Percentiles rank a stretch among this genome's conserved stretches.
These are phyloP conservation scores for Apis mellifera DNA, from an alignment of 1,140 invertebrate genomes.

Conservation along the genomic window DNA sequence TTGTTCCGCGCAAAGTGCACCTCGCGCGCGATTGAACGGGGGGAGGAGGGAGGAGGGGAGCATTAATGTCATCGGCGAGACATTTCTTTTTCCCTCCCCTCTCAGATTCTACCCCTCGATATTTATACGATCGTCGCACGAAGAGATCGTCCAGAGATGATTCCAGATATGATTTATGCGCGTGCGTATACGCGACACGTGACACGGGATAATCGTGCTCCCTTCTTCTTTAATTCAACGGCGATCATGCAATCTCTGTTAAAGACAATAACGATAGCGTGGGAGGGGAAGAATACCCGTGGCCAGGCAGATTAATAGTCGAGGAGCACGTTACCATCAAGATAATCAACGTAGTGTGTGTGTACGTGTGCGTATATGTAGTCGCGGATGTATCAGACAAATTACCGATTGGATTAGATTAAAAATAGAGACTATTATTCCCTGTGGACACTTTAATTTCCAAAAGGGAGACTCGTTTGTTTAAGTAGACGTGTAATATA, in stretches of 20 bases:
- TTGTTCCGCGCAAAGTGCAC: not conserved
- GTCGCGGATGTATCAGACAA: not conserved
- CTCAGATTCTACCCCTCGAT: not conserved
- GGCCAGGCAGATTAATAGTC: not conserved
- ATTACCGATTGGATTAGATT: not conserved
- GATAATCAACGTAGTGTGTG: constrained; percentile 2
- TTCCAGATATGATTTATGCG: not conserved
- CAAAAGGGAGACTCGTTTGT: no score
- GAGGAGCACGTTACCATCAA: constrained; percentile 28
- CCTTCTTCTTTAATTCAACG: constrained; percentile 23
- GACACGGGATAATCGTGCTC: not conserved
- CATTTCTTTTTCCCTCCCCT: not conserved
- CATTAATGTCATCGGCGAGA: not conserved
- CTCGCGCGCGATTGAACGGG: not conserved
- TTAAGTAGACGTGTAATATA: no score
- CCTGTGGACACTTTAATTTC: no score
- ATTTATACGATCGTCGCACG: no score
- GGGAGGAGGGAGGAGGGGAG: no score
- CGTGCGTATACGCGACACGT: not conserved
- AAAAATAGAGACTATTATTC: not conserved
- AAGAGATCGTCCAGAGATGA: no score
- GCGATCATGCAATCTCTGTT: constrained; percentile 16
- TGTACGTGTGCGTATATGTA: no score
- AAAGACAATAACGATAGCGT: constrained; percentile 11
- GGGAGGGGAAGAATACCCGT: not conserved